Percentiles rank a stretch among this genome's conserved stretches.
Conservation (phyloP, 2,888 invertebrate species). For the Sympetrum striolatum region DNA sequence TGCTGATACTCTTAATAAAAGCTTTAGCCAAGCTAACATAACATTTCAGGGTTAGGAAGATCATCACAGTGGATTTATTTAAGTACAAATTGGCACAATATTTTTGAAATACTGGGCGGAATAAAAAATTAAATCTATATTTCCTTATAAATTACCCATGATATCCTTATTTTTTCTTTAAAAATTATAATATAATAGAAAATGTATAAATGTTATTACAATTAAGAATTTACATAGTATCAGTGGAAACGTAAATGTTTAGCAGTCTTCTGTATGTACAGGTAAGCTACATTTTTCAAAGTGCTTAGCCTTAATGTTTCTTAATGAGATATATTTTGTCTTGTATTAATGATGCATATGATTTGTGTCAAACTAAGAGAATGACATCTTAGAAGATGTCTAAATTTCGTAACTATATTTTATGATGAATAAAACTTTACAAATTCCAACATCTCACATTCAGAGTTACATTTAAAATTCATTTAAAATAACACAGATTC, state of each 20-base stretch:
- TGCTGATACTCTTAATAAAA: neutral
- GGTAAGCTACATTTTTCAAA: neutral
- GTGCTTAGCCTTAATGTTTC: slow-evolving; percentile 2
- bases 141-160: slow-evolving; percentile 36
- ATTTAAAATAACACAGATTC: neutral
- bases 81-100: slow-evolving; percentile 40
- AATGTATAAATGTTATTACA: slow-evolving; percentile 36
- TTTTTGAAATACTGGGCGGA: slow-evolving; percentile 38
- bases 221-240: neutral
- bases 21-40: slow-evolving; percentile 8
- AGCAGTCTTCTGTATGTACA: slow-evolving; percentile 27
- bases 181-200: slow-evolving; percentile 41
- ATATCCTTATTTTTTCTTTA: slow-evolving; percentile 24
- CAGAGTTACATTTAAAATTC: neutral
- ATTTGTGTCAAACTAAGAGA: neutral
- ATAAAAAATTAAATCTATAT: slow-evolving; percentile 28
- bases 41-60: slow-evolving; percentile 11
- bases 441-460: neutral
- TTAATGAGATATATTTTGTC: neutral
- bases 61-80: slow-evolving; percentile 38
- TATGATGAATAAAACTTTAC: neutral
- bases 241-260: slow-evolving; percentile 17
- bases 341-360: neutral
- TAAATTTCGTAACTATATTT: neutral
- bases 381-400: neutral